Conservation (phyloP, 1,140 invertebrate genomes). For the Drosophila varians region DNA sequence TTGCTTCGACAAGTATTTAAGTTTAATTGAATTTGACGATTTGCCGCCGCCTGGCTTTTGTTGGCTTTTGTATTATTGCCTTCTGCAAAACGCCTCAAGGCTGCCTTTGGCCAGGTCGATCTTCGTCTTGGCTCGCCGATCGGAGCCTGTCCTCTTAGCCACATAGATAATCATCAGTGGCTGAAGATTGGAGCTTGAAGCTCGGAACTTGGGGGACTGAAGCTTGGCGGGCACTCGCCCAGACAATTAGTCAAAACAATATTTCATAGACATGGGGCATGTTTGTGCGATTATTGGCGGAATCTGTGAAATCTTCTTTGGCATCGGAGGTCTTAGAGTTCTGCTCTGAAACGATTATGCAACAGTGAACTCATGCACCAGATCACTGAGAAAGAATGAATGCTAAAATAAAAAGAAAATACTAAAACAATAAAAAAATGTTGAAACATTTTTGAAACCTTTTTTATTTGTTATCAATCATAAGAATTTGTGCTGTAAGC, state of each 20-base stretch:
- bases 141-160: slow-evolving; percentile 23
- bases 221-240: slow-evolving; percentile 16
- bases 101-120: slow-evolving; percentile 43
- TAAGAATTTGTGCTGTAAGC: no score
- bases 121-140: slow-evolving; percentile 3
- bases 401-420: no score
- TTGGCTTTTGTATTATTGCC: slow-evolving; percentile 21
- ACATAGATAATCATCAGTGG: slow-evolving; percentile 62
- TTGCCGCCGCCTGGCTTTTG: slow-evolving; percentile 21
- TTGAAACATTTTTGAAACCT: no score
- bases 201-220: slow-evolving; percentile 2
- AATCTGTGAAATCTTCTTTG: slow-evolving; percentile 78
- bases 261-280: slow-evolving; percentile 40
- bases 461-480: no score
- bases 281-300: slow-evolving; percentile 54
- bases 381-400: not conserved
- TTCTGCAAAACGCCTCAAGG: slow-evolving; percentile 75
- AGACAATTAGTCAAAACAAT: slow-evolving; percentile 78
- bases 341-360: slow-evolving; percentile 44
- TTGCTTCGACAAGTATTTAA: slow-evolving; percentile 79
- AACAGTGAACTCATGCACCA: slow-evolving; percentile 12
- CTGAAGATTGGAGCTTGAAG: not conserved
- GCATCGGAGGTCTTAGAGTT: slow-evolving; percentile 70
- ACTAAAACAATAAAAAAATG: no score
- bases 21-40: slow-evolving; percentile 80